Evolutionary conservation across 2,113 vertebrate species (phyloP).

Genomic region (Anguilla japonica): DNA sequence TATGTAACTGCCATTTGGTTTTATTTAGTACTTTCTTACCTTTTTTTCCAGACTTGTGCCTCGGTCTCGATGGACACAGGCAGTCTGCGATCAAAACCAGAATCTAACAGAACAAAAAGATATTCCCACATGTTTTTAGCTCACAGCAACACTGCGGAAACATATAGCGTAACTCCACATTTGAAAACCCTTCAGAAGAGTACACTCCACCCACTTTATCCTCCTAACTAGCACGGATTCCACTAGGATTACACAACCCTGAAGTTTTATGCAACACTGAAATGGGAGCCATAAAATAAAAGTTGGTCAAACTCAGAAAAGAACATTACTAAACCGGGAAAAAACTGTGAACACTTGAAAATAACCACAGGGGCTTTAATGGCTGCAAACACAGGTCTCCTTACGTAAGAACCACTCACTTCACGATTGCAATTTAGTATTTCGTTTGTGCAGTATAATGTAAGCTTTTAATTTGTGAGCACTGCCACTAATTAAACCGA

Average conservation of each 20-base stretch:
- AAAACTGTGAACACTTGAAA: neutral
- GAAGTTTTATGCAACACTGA: slow-evolving; percentile 19
- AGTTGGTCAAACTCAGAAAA: neutral
- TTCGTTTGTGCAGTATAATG: neutral
- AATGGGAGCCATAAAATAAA: neutral
- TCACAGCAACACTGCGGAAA: neutral
- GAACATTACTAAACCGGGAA: neutral
- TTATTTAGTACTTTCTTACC: slow-evolving; percentile 59
- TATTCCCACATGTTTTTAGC: neutral
- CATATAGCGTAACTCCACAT: neutral
- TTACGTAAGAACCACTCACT: neutral
- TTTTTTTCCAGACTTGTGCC: slow-evolving; percentile 48
- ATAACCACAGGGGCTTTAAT: slow-evolving; percentile 1
- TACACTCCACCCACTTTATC: slow-evolving; percentile 36
- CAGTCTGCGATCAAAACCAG: slow-evolving; percentile 81
- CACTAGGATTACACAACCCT: slow-evolving; percentile 30
- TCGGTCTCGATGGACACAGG: slow-evolving; percentile 70
- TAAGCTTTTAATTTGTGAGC: neutral
- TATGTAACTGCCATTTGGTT: neutral
- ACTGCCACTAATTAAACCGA: neutral
- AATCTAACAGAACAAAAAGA: slow-evolving; percentile 58
- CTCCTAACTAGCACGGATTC: slow-evolving; percentile 28
- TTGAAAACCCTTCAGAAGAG: neutral
- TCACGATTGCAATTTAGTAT: neutral
- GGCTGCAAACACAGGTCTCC: no score